Percentiles rank a stretch among this genome's conserved stretches.
Evolutionary conservation across 2,888 invertebrate genomes (phyloP).

Genomic region (Thecocarcelia acutangulata): DNA sequence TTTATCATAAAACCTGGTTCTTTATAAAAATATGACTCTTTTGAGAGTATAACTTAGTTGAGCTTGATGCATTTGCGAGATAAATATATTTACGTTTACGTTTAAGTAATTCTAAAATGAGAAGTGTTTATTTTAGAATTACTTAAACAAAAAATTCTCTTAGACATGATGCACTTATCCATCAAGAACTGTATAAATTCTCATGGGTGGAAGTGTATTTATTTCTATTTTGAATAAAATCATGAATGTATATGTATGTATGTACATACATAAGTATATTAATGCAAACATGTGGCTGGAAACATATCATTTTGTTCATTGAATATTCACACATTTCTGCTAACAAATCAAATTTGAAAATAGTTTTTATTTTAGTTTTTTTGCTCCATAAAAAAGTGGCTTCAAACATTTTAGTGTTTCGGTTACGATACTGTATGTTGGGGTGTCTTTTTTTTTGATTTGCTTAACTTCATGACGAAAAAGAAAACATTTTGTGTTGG

Average conservation of each 20-base stretch:
- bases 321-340: slow-evolving; percentile 62
- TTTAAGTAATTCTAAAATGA: too few relatives aligned
- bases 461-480: background rate
- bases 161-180: too few relatives aligned
- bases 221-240: background rate
- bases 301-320: slow-evolving; percentile 64
- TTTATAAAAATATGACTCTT: too few relatives aligned
- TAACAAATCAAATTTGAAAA: slow-evolving; percentile 62
- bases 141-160: too few relatives aligned
- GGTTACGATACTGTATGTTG: slow-evolving; percentile 4
- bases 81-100: too few relatives aligned
- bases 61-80: too few relatives aligned
- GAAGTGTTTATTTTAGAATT: too few relatives aligned
- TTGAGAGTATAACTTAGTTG: too few relatives aligned
- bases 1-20: too few relatives aligned
- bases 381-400: slow-evolving; percentile 11
- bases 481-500: slow-evolving; percentile 1
- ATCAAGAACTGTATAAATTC: background rate
- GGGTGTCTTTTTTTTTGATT: background rate
- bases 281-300: background rate
- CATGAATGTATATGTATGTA: background rate
- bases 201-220: background rate
- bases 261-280: background rate
- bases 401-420: slow-evolving; percentile 41
- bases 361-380: slow-evolving; percentile 40